Evolutionary conservation across 1,140 invertebrate species (phyloP), one percentile per base, ranked within the genome.

Genomic region (Camponotus pennsylvanicus): DNA sequence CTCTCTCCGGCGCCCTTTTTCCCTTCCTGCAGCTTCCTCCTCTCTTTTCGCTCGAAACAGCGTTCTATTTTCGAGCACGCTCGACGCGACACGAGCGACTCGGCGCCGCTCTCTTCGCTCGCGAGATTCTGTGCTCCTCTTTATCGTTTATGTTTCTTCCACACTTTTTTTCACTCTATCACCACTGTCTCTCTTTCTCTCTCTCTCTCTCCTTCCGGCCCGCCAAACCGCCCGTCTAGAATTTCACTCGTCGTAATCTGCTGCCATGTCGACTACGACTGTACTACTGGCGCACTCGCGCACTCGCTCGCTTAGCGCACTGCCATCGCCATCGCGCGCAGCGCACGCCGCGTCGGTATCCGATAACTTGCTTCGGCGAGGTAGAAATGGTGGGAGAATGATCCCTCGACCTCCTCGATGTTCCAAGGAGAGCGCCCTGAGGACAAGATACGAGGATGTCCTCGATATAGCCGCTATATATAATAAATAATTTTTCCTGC

Each of bases 221-320:
- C 82, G 32, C 59, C 61, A 45, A 55, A 76, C 59, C 75, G 69
- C 88, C 67, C 59, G 40, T 69, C 63, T 27, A 45, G 55, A 66
- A 70, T 88, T 3, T 52, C 87, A 91, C 91, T 94, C 94, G 91
- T 94, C 93, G 90, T 93, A 94, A 90, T 94, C 93, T 85, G 93
- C 93, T 93, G 94, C 93, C 94, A 95, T 95, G 85, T 93, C 79
- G 78, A 27, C 64, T 57, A 55, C 64, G 40, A 73, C 69, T 42
- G 55, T 57, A 40, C 79, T 83, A 57, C 61, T 71, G 49, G 37
- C 69, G 40, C 67, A 37, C 52, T 83, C 67, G 66, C 79, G 80
- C 59, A 79, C 69, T 57, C 77, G 86, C 83, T 76, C 84, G 67
- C 66, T 83, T 70, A 76, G 59, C 78, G 75, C 86, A 83, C 84